phyloP scores from a whole-genome alignment of 2,113 vertebrate genomes.

The Cyphomyrus plagiostoma region DNA sequence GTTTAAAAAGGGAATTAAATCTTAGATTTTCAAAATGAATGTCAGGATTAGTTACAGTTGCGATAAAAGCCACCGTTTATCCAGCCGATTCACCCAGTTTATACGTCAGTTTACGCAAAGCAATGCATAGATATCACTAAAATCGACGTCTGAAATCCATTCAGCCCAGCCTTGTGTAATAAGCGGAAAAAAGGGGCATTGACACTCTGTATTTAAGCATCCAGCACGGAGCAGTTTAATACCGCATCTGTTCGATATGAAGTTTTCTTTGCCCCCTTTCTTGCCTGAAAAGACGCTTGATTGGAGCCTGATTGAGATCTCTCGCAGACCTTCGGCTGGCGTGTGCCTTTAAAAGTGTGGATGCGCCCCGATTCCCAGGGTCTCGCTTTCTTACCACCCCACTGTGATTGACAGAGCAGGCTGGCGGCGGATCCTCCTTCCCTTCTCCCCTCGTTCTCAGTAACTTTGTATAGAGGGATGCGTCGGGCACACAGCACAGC shows the following conservation, averaged over 20 bases:
- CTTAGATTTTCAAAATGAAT: neutral
- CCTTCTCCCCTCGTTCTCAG: constrained; percentile 45
- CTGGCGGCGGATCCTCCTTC: constrained; percentile 55
- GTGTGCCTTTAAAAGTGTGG: constrained; percentile 44
- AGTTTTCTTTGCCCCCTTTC: neutral
- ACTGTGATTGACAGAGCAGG: constrained; percentile 58
- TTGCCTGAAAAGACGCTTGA: constrained; percentile 1
- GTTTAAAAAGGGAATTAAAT: neutral
- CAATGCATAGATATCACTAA: neutral
- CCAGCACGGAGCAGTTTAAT: neutral
- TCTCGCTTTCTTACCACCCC: constrained; percentile 29
- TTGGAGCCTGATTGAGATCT: constrained; percentile 30
- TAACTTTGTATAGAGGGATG: constrained; percentile 66
- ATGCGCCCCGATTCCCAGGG: constrained; percentile 31
- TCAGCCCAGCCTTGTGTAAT: neutral
- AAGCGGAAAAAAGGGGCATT: neutral
- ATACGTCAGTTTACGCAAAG: constrained; percentile 3
- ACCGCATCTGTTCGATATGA: neutral
- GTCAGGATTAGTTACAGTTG: neutral
- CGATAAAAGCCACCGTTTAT: neutral
- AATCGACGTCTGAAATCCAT: constrained; percentile 5
- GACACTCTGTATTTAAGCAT: constrained; percentile 6
- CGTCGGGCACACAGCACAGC: constrained; percentile 66
- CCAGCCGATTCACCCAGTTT: neutral
- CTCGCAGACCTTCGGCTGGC: neutral